Base-by-base conservation (phyloP, 2,797 vertebrate species). In the Glossophaga mutica region DNA sequence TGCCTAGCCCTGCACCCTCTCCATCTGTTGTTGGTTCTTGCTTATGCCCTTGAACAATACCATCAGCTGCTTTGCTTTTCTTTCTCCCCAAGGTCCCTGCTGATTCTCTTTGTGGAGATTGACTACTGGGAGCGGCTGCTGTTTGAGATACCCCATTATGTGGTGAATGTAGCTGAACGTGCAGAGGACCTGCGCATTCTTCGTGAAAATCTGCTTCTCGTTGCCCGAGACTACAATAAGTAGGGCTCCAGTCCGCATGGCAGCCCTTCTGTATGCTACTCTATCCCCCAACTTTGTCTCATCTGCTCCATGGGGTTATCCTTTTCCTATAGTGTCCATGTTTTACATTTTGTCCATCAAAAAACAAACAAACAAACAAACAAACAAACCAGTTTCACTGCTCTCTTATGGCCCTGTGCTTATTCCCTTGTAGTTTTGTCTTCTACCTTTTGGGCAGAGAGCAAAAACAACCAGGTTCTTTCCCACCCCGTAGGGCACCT, bases 221-320 rank as follows among this genome's bases (percentile, higher is more conserved):
- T 99, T 42, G 98, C 99, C 22, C 98, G 98, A 21, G 98, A 99
- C 96, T 99, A 99, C 82, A 99, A 99, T 98, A 99, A 99, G 99
- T 99, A 26, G 44, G 98, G 82, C 26, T 10, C 29, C 16, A 0
- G 3, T 46, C 37, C 34, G 18, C 32, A 0, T 0, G 3, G 39
- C 37, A n/a, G 83, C 84, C 87, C 76, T n/a, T 52, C 18, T 7
- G 12, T 2, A 1, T 37, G 50, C 3, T 6, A 2, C 9, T 65
- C 52, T 7, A 4, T 71, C 26, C 29, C 44, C 32, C 26, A 6
- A 26, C 57, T 39, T 32, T 10, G 7, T 50, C 34, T 79, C 57
- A 1, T 34, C 59, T 39, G 26, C 71, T 70, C 16, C 4, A 1
- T 9, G 34, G 29, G 10, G 6, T n/a, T 16, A 21, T 92, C 55